phyloP scores from a whole-genome alignment of 1,140 invertebrate genomes.

The Rhopalosiphum maidis region DNA sequence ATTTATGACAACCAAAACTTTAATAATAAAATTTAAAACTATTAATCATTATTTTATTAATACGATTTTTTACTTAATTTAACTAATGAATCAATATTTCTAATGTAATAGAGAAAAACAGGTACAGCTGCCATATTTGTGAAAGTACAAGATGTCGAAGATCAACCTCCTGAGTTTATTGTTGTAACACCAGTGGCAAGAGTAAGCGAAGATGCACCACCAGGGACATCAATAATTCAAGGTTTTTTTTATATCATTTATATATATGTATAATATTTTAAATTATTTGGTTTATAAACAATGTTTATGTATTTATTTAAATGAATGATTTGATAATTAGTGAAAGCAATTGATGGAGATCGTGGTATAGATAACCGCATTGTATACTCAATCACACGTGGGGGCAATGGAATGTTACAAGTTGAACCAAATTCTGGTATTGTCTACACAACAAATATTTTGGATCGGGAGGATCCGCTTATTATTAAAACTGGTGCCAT shows the following conservation, averaged over 20 bases:
- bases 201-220: constrained; percentile 82
- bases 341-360: constrained; percentile 91
- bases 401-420: constrained; percentile 73
- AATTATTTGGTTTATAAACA: background rate
- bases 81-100: background rate
- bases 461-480: constrained; percentile 84
- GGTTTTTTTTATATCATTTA: constrained; percentile 64
- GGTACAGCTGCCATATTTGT: constrained; percentile 87
- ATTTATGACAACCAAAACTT: background rate
- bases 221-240: constrained; percentile 82
- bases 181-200: constrained; percentile 84
- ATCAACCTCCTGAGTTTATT: constrained; percentile 89
- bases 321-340: constrained; percentile 63
- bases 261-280: background rate
- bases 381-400: constrained; percentile 79
- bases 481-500: constrained; percentile 83
- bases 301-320: constrained; percentile 36
- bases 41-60: background rate
- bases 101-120: constrained; percentile 70
- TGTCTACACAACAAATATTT: constrained; percentile 75
- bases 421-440: constrained; percentile 82
- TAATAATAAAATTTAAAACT: background rate
- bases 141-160: constrained; percentile 87
- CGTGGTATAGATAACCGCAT: constrained; percentile 89
- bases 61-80: background rate